phyloP scores from a whole-genome alignment of 2,113 vertebrate genomes.

The Argyrosomus japonicus region DNA sequence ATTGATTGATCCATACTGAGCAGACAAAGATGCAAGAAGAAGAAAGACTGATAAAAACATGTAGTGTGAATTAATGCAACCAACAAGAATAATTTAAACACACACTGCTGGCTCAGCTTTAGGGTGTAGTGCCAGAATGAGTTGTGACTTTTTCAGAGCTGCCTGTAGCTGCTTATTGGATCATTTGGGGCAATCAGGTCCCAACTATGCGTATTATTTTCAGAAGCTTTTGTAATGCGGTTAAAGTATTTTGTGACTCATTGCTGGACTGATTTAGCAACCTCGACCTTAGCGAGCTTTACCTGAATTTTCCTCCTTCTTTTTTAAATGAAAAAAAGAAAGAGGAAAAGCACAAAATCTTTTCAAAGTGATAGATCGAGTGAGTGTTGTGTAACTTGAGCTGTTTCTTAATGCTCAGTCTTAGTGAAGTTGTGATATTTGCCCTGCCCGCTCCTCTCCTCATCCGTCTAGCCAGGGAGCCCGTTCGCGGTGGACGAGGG shows the following conservation, averaged over 20 bases:
- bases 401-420: slow-evolving; percentile 19
- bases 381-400: slow-evolving; percentile 24
- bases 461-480: slow-evolving; percentile 51
- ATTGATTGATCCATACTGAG: not conserved
- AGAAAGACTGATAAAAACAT: not conserved
- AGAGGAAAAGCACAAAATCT: not conserved
- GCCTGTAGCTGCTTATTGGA: not conserved
- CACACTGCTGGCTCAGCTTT: not conserved
- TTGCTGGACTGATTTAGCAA: not conserved
- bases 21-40: too few relatives aligned
- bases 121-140: not conserved
- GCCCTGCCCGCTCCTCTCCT: slow-evolving; percentile 28
- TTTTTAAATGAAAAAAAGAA: not conserved
- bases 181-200: not conserved
- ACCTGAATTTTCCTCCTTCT: not conserved
- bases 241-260: not conserved
- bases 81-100: too few relatives aligned
- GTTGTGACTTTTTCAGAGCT: not conserved
- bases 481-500: slow-evolving; percentile 34
- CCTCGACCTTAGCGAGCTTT: not conserved
- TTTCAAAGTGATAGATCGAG: not conserved
- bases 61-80: not conserved
- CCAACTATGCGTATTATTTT: not conserved
- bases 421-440: slow-evolving; percentile 41
- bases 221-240: not conserved